These are phyloP conservation scores for Ailurus styani DNA, from an alignment of 2,113 vertebrate species.

Conservation along the genomic window DNA sequence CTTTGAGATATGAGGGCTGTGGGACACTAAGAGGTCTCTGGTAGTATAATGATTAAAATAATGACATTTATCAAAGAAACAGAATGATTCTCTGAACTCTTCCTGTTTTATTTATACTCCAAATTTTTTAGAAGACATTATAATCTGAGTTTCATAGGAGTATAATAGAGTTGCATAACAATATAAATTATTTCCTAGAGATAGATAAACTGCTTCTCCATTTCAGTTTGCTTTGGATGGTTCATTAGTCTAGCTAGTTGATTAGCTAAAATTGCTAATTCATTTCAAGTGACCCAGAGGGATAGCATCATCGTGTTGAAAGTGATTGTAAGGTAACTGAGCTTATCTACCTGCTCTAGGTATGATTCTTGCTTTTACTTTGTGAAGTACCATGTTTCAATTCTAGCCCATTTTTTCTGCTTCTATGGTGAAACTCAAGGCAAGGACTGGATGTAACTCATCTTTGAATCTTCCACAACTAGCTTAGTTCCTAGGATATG, in stretches of 20 bases:
- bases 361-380: background rate
- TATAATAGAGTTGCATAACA: background rate
- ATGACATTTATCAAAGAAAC: background rate
- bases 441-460: background rate
- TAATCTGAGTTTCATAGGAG: background rate
- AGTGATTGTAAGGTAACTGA: background rate
- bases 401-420: background rate
- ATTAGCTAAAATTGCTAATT: background rate
- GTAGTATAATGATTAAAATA: background rate
- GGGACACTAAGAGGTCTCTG: background rate
- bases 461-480: background rate
- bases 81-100: background rate
- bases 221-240: background rate
- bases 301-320: background rate
- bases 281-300: background rate
- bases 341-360: background rate
- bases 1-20: background rate
- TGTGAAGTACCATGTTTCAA: background rate
- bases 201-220: background rate
- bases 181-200: background rate
- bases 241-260: background rate
- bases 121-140: background rate
- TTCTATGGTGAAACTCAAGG: background rate
- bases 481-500: background rate
- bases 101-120: background rate